phyloP scores from a whole-genome alignment of 2,113 vertebrate genomes.

The Elanoides forficatus region DNA sequence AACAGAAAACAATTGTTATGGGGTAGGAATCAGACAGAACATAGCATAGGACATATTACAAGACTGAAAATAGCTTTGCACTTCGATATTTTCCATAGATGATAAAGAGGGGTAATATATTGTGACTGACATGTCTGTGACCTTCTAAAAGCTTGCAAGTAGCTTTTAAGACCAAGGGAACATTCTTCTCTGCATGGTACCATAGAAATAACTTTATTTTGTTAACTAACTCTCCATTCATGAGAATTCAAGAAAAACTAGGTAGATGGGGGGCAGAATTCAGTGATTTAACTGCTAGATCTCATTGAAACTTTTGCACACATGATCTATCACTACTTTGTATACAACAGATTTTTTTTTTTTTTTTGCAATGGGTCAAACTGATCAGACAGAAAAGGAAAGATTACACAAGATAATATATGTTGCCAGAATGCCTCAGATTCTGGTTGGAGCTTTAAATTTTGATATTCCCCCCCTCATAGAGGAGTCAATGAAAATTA shows the following conservation, averaged over 20 bases:
- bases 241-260: neutral
- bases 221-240: conserved; percentile 13
- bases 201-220: neutral
- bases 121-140: conserved; percentile 20
- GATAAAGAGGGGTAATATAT: conserved; percentile 55
- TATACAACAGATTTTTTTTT: neutral
- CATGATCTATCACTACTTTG: neutral
- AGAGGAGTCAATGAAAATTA: neutral
- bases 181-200: neutral
- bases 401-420: neutral
- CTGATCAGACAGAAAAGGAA: neutral
- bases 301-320: neutral
- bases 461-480: neutral
- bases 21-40: conserved; percentile 32
- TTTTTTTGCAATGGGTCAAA: neutral
- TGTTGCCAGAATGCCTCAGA: neutral
- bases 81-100: conserved; percentile 26
- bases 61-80: conserved; percentile 42
- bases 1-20: neutral
- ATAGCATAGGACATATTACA: neutral
- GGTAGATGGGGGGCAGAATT: neutral
- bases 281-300: neutral
- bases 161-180: conserved; percentile 17
- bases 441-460: neutral
- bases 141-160: conserved; percentile 48